These are phyloP conservation scores for Imbricaverruca yamaguchii DNA, from an alignment of 2,888 invertebrate genomes.

Conservation along the genomic window DNA sequence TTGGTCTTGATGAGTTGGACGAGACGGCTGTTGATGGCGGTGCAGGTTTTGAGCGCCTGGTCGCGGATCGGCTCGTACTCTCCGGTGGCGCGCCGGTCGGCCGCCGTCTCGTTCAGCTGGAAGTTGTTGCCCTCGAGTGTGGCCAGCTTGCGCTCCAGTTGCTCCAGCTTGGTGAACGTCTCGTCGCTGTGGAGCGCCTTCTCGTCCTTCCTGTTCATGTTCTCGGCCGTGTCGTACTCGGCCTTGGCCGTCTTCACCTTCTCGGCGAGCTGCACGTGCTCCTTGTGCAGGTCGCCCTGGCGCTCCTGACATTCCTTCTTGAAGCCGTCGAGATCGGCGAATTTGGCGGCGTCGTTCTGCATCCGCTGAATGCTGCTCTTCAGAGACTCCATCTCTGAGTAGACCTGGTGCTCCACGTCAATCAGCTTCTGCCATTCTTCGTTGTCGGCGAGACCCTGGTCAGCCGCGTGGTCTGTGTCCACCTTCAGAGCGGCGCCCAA, in stretches of 20 bases:
- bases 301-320: not conserved
- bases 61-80: conserved; percentile 19
- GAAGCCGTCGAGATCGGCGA: conserved; percentile 2
- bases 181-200: not conserved
- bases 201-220: not conserved
- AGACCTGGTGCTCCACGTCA: not conserved
- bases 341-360: not conserved
- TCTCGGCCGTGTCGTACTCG: not conserved
- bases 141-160: not conserved
- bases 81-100: conserved; percentile 1
- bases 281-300: not conserved
- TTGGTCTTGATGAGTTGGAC: conserved; percentile 33
- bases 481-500: not conserved
- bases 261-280: not conserved
- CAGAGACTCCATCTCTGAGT: conserved; percentile 1
- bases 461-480: not conserved
- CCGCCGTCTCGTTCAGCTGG: not conserved
- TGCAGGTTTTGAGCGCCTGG: not conserved
- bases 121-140: conserved; percentile 1
- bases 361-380: not conserved
- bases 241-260: not conserved
- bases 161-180: not conserved
- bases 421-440: not conserved
- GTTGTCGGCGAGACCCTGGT: not conserved
- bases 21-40: not conserved